Evolutionary conservation across 2,888 invertebrate genomes (phyloP).

Genomic region (Lypha dubia): DNA sequence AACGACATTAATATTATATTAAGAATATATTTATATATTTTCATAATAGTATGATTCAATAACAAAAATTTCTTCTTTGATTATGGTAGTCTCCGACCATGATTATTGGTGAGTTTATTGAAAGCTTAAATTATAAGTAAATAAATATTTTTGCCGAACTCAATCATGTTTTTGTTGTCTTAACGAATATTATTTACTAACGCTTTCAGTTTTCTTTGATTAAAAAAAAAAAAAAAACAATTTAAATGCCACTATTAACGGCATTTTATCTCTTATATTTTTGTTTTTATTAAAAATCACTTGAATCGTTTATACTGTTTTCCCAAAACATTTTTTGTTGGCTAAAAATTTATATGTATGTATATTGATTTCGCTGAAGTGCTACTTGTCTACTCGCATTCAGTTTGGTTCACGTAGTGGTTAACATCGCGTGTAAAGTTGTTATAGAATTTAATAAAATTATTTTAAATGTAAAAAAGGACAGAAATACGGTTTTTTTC

Average conservation of each 20-base stretch:
- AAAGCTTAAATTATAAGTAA: slow-evolving; percentile 1
- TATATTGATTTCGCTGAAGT: slow-evolving; percentile 29
- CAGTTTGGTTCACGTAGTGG: slow-evolving; percentile 29
- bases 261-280: slow-evolving; percentile 38
- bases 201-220: not conserved
- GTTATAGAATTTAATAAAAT: slow-evolving; percentile 1
- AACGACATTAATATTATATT: too few species aligned
- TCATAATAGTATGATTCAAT: too few species aligned
- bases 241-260: slow-evolving; percentile 33
- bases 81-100: not conserved
- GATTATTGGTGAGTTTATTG: not conserved
- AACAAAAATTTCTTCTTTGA: too few species aligned
- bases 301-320: slow-evolving; percentile 19
- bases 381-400: slow-evolving; percentile 18
- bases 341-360: not conserved
- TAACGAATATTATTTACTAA: not conserved
- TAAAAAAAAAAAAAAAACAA: slow-evolving; percentile 38
- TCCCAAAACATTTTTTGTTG: not conserved
- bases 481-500: not conserved
- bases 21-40: too few species aligned
- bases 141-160: too few species aligned
- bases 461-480: not conserved
- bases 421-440: slow-evolving; percentile 42
- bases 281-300: slow-evolving; percentile 58
- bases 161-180: not conserved